A percentile compares a stretch with the other conserved stretches of the same genome.
Conservation (phyloP, 2,797 vertebrate genomes). For the Galago senegalensis region DNA sequence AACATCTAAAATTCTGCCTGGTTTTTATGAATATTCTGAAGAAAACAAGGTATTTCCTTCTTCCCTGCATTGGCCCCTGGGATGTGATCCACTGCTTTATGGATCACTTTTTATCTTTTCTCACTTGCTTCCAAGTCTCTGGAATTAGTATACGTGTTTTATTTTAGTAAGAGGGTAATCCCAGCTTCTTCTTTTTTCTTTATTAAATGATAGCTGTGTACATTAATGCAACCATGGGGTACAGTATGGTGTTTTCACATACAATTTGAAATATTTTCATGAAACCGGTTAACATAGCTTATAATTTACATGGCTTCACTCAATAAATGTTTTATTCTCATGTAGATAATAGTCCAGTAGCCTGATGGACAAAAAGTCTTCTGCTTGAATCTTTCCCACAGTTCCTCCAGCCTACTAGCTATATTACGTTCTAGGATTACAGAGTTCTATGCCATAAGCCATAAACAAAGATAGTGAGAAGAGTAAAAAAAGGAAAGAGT, state of each 20-base stretch:
- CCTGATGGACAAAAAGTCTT: neutral
- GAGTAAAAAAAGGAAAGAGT: neutral
- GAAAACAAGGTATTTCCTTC: neutral
- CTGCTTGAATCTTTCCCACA: neutral
- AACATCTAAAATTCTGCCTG: neutral
- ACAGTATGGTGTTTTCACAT: too few species aligned
- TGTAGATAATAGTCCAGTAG: neutral
- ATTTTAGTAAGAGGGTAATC: neutral
- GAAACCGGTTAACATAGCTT: too few species aligned
- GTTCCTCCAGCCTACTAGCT: neutral
- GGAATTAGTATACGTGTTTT: neutral
- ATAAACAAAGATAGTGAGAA: slow-evolving; percentile 6
- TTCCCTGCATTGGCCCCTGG: neutral
- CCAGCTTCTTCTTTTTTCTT: neutral
- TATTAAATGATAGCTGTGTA: too few species aligned
- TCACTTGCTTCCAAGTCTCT: neutral
- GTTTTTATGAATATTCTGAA: slow-evolving; percentile 19
- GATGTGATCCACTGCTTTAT: neutral
- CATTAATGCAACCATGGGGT: too few species aligned
- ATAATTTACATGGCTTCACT: neutral
- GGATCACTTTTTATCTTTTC: neutral
- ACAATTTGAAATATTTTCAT: too few species aligned
- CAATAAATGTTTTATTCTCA: neutral
- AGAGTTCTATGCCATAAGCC: neutral
- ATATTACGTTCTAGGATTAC: neutral